Evolutionary conservation across 2,888 invertebrate genomes (phyloP), one percentile per base, ranked within the genome.

Genomic region (Aricia artaxerxes): DNA sequence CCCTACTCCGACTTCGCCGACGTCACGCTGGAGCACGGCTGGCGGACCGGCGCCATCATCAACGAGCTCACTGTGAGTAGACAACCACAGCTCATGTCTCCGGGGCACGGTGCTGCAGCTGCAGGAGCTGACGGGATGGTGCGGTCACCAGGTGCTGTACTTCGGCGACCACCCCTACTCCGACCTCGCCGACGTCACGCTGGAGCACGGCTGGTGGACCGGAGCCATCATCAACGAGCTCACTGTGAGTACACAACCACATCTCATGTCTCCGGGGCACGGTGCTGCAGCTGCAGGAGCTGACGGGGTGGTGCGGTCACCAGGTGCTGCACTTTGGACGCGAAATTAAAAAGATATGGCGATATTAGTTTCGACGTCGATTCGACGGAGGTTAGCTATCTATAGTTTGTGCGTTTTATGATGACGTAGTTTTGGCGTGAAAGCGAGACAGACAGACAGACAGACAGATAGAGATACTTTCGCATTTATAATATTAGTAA

Each of bases 91-190:
- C 35, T 35, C 35, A 35, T 35, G 88, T 35, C 1, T 88, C 31
- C 87, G 98, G 98, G 99, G 99, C 0, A 99, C 99, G 64, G 97
- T 99, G 35, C 97, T 97, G 85, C 97, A 98, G 88, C 94, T 99
- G 57, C 98, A 98, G 90, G 97, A 98, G 81, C 95, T 99, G 89
- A 99, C 99, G 0, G 98, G 98, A 0, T 99, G 99, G 99, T 94
- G 95, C 80, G 98, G 98, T 0, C 97, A 98, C 86, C 97, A 98
- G 85, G 99, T 99, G 72, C 92, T 99, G 38, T 99, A 99, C 92
- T 99, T 99, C 92, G 99, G 99, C 0, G 99, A 99, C 94, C 99
- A 99, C 94, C 99, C 99, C 0, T 99, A 99, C 93, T 98, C 97
- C 86, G 99, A 99, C 93, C 95, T 99, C 80, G 99, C 99, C 9